These are phyloP conservation scores for Sinella curviseta DNA, from an alignment of 1,140 invertebrate genomes.

Conservation along the genomic window DNA sequence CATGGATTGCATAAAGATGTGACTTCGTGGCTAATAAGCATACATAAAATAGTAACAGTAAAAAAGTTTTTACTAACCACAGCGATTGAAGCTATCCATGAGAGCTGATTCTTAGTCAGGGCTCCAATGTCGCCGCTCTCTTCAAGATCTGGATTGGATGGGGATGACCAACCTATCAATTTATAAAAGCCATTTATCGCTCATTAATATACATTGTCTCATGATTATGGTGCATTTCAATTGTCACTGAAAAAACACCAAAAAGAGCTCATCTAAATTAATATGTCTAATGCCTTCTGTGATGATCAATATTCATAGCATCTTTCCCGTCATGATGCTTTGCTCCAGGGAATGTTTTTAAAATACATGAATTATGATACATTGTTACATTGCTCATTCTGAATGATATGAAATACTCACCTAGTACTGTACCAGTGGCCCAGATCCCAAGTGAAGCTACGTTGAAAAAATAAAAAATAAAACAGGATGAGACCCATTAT, in stretches of 20 bases:
- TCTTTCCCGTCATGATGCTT: too few relatives aligned
- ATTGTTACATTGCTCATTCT: too few relatives aligned
- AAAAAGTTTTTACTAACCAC: slow-evolving; percentile 14
- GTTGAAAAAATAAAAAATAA: not conserved
- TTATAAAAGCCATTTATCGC: not conserved
- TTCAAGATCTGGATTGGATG: slow-evolving; percentile 66
- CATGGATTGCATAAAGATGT: too few relatives aligned
- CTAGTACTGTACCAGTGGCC: slow-evolving; percentile 17
- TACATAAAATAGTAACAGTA: not conserved
- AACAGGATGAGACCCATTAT: not conserved
- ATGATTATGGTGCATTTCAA: too few relatives aligned
- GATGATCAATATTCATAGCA: too few relatives aligned
- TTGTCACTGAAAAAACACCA: too few relatives aligned
- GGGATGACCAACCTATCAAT: slow-evolving; percentile 72
- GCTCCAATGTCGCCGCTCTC: slow-evolving; percentile 57
- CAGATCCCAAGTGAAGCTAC: slow-evolving; percentile 7
- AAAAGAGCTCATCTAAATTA: too few relatives aligned
- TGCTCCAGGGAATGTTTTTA: too few relatives aligned
- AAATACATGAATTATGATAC: too few relatives aligned
- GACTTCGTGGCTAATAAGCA: not conserved
- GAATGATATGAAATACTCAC: not conserved
- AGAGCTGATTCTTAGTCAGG: slow-evolving; percentile 59
- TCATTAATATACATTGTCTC: too few relatives aligned
- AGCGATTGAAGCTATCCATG: slow-evolving; percentile 67
- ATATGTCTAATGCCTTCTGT: too few relatives aligned